Evolutionary conservation across 2,888 invertebrate genomes (phyloP), one percentile per base, ranked within the genome.

Genomic region (Callimorpha dominula): DNA sequence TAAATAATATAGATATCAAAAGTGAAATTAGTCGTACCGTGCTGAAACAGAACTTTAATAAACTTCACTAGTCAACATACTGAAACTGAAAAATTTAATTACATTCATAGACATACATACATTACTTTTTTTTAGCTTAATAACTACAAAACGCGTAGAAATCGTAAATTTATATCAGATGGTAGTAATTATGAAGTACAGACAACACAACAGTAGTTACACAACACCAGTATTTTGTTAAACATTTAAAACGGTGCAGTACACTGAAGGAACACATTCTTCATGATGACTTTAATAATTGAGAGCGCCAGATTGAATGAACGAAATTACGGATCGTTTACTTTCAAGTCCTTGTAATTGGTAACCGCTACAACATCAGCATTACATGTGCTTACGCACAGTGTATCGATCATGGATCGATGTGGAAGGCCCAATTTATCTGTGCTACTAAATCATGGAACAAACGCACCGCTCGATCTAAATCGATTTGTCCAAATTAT

Each of bases 401-500:
- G 83, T 86, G 88, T 89, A 90, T 90, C 90, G 90, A 89, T 89
- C 88, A 87, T 80, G 81, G 86, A 79, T 85, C 87, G 87, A 88
- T 85, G 86, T 88, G 73, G 79, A 78, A 77, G 90, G 86, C 88
- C 92, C 94, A 95, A 95, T 95, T 95, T 95, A 92, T 92, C 87
- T 91, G 92, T 86, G 88, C 90, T 92, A 93, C 94, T 95, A 95
- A 95, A 95, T 95, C 94, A 95, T 92, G 90, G 86, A 83, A 91
- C 93, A 94, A 95, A 95, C 91, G 94, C 88, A 89, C 95, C 95
- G 93, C 93, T 75, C 90, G 93, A 90, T 94, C 94, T 93, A 93
- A 95, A 95, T 93, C 95, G 95, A 94, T 94, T 92, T 94, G 93
- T 94, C 89, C 92, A 92, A 95, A 95, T 95, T 94, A 95, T 90